A percentile compares a stretch with the other conserved stretches of the same genome.
These are phyloP conservation scores for Galeopterus variegatus DNA, from an alignment of 2,113 vertebrate genomes.

Conservation along the genomic window DNA sequence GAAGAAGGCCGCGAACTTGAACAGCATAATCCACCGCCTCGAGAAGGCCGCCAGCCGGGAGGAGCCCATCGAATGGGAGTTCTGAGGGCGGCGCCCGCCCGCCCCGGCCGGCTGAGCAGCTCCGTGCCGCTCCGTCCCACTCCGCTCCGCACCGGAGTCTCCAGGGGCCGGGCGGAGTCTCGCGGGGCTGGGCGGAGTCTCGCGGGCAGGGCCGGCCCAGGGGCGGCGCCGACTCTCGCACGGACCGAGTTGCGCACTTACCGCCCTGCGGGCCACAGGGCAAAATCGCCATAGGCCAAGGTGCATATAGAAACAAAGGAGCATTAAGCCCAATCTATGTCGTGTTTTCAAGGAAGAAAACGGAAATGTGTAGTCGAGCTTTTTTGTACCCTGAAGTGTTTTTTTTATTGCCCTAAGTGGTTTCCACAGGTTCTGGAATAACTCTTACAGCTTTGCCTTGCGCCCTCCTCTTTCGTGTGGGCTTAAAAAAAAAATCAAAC, in stretches of 20 bases:
- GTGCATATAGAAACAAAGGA: constrained; percentile 95
- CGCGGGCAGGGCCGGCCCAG: constrained; percentile 87
- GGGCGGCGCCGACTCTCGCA: constrained; percentile 88
- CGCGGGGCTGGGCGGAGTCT: constrained; percentile 82
- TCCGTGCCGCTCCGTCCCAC: constrained; percentile 65
- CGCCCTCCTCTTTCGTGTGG: constrained; percentile 93
- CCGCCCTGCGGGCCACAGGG: constrained; percentile 97
- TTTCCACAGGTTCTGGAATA: constrained; percentile 97
- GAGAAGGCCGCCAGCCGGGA: constrained; percentile 98
- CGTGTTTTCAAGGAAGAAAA: constrained; percentile 93
- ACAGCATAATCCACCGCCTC: constrained; percentile 99
- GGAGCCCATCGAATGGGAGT: constrained; percentile 98
- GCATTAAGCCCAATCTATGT: constrained; percentile 93
- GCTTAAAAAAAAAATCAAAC: constrained; percentile 90
- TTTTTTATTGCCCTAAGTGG: constrained; percentile 96
- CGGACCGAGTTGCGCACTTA: constrained; percentile 94
- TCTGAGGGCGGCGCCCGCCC: constrained; percentile 91
- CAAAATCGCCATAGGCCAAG: constrained; percentile 98
- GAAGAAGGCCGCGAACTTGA: constrained; percentile 99
- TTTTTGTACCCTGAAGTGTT: constrained; percentile 95
- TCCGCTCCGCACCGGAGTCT: neutral
- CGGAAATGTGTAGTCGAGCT: constrained; percentile 93
- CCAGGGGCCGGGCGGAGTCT: constrained; percentile 77
- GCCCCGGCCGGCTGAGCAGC: constrained; percentile 86
- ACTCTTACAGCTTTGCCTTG: constrained; percentile 99